Evolutionary conservation across 2,113 vertebrate genomes (phyloP).

Genomic region (Microcebus murinus): DNA sequence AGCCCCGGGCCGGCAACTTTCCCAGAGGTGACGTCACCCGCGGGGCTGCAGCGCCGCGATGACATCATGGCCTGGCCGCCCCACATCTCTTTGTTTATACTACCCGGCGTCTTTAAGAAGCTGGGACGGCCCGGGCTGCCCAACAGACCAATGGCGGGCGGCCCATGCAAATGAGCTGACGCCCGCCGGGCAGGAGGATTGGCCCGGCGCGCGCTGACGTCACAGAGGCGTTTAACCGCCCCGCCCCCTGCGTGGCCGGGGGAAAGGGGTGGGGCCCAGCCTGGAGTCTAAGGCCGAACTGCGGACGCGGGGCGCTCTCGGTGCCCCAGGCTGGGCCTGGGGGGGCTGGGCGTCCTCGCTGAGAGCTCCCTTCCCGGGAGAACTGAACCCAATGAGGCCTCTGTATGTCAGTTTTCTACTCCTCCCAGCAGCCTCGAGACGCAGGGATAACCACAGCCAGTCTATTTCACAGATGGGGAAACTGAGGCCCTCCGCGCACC

Average conservation of each 20-base stretch:
- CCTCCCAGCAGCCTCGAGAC: neutral
- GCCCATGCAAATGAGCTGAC: slow-evolving; percentile 47
- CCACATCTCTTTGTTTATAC: slow-evolving; percentile 44
- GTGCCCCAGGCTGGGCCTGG: rapidly evolving
- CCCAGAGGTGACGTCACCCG: slow-evolving; percentile 74
- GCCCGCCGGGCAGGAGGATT: slow-evolving; percentile 15
- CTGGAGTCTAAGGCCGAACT: neutral
- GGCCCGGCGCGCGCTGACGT: slow-evolving; percentile 9
- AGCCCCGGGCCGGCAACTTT: neutral
- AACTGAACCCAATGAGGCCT: neutral
- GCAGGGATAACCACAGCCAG: neutral
- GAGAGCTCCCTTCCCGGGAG: neutral
- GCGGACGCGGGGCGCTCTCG: rapidly evolving
- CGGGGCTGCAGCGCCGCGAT: slow-evolving; percentile 42
- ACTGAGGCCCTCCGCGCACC: neutral
- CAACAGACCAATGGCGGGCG: slow-evolving; percentile 56
- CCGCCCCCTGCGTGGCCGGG: slow-evolving; percentile 38
- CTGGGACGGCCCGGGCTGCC: neutral
- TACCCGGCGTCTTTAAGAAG: slow-evolving; percentile 72
- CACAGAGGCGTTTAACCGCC: slow-evolving; percentile 32
- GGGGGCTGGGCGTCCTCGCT: rapidly evolving
- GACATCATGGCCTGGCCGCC: slow-evolving; percentile 66
- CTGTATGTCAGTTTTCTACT: neutral
- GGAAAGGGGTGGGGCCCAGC: slow-evolving; percentile 16
- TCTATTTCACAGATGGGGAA: neutral